These are phyloP conservation scores for Onychomys torridus DNA, from an alignment of 2,797 vertebrate species.

Conservation along the genomic window DNA sequence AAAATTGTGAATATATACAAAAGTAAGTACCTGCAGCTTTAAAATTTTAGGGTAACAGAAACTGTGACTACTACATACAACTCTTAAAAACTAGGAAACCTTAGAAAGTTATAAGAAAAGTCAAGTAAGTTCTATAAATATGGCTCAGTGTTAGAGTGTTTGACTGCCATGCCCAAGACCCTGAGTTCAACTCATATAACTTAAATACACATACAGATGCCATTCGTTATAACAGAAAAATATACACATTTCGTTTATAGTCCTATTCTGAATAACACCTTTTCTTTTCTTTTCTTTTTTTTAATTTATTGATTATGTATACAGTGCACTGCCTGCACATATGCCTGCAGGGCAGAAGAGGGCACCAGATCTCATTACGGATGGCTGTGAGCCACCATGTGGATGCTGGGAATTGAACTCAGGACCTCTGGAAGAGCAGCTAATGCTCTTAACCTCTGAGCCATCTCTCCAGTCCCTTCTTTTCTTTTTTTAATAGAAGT, in stretches of 20 bases:
- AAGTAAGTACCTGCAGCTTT: neutral
- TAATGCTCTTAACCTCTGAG: no score
- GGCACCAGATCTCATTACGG: no score
- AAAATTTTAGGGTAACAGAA: constrained; percentile 38
- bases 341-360: no score
- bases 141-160: neutral
- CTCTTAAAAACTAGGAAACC: neutral
- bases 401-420: no score
- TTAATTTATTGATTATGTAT: no score
- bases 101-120: neutral
- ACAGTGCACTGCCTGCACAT: no score
- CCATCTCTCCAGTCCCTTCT: no score
- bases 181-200: neutral
- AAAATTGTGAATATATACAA: neutral
- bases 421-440: no score
- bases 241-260: neutral
- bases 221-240: constrained; percentile 18
- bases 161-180: neutral
- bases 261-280: neutral
- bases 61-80: neutral
- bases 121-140: neutral
- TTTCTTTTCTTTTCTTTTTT: neutral
- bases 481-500: neutral
- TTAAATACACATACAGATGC: neutral
- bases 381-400: no score